These are phyloP conservation scores for Tupaia tana DNA, from an alignment of 2,113 vertebrate species.

Conservation along the genomic window DNA sequence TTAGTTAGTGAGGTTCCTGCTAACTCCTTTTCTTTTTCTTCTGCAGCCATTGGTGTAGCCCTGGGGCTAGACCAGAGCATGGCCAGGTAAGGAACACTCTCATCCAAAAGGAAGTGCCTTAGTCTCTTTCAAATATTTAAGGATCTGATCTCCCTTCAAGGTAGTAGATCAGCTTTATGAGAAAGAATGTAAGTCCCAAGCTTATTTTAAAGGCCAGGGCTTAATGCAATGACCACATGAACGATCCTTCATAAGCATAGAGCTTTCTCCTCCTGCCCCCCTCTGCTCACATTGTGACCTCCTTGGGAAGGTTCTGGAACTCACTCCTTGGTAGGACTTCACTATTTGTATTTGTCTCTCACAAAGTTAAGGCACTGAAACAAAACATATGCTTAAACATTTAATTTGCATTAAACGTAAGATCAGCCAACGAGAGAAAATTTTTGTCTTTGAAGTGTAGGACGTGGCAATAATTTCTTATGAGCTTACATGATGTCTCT, in stretches of 20 bases:
- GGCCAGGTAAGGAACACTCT: slow-evolving; percentile 91
- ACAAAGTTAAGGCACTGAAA: not conserved
- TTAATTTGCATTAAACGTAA: not conserved
- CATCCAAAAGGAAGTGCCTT: slow-evolving; percentile 71
- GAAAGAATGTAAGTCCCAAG: slow-evolving; percentile 34
- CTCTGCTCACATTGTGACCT: not conserved
- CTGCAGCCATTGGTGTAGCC: slow-evolving; percentile 94
- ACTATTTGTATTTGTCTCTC: not conserved
- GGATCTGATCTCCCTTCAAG: slow-evolving; percentile 41
- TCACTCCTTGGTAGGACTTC: not conserved
- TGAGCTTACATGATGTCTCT: not conserved
- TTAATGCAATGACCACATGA: not conserved
- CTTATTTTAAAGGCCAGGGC: slow-evolving; percentile 36
- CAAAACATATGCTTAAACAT: not conserved
- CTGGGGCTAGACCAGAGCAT: slow-evolving; percentile 93
- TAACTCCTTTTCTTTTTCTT: slow-evolving; percentile 85
- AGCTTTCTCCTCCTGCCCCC: not conserved
- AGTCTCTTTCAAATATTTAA: slow-evolving; percentile 67
- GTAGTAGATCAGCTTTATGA: slow-evolving; percentile 22
- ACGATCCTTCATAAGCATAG: not conserved
- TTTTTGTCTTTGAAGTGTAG: not conserved
- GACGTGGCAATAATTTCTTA: not conserved
- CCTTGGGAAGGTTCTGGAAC: not conserved
- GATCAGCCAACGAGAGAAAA: not conserved
- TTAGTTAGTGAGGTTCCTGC: slow-evolving; percentile 72